Evolutionary conservation across 2,797 vertebrate genomes (phyloP).

Genomic region (Ciconia nigra): DNA sequence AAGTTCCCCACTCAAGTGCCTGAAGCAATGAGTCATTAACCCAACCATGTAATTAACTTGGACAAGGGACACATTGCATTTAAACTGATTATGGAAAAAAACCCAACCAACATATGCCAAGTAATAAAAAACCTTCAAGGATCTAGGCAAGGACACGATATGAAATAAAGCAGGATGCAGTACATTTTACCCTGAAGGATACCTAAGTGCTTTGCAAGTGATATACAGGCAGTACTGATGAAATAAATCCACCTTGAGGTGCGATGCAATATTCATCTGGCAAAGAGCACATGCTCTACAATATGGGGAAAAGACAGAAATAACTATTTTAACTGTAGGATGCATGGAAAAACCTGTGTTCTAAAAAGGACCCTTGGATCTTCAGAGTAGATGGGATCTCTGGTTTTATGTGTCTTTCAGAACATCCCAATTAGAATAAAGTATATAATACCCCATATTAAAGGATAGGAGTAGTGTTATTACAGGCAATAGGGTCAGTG

Average conservation of each 20-base stretch:
- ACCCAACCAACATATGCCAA: background rate
- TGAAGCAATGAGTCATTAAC: conserved; percentile 36
- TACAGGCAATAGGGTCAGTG: background rate
- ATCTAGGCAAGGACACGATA: background rate
- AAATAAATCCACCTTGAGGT: background rate
- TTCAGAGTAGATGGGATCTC: background rate
- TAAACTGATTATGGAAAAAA: background rate
- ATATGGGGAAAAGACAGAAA: background rate
- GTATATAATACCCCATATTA: background rate
- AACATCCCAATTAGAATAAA: background rate
- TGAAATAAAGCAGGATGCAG: background rate
- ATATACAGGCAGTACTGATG: background rate
- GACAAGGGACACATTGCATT: conserved; percentile 11
- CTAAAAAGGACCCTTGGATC: background rate
- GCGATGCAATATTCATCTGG: background rate
- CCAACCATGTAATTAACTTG: conserved; percentile 22
- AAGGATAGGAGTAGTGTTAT: background rate
- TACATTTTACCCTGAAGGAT: background rate
- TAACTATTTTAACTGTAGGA: background rate
- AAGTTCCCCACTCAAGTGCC: background rate
- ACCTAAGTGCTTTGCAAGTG: background rate
- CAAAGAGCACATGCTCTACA: background rate
- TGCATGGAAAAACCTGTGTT: background rate
- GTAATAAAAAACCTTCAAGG: conserved; percentile 16
- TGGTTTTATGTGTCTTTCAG: background rate